These are phyloP conservation scores for Caenorhabditis angaria DNA, from an alignment of 2,888 invertebrate species.

Conservation along the genomic window DNA sequence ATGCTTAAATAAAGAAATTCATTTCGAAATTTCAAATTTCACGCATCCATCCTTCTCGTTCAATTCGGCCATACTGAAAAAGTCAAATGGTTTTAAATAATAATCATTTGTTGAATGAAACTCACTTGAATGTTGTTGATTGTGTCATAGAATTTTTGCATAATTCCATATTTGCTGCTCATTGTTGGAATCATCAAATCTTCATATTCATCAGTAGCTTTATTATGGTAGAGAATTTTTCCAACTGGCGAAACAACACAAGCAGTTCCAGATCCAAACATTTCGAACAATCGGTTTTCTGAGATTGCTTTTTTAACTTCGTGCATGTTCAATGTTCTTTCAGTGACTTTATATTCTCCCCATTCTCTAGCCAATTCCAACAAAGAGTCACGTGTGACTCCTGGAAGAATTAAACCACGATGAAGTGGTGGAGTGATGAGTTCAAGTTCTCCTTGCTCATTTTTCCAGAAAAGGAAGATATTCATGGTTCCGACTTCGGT, in stretches of 20 bases:
- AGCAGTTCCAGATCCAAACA: constrained; percentile 98
- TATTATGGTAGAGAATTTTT: constrained; percentile 81
- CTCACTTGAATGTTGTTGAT: constrained; percentile 84
- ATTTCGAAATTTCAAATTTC: constrained; percentile 34
- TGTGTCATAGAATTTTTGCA: constrained; percentile 80
- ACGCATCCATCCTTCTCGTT: constrained; percentile 64
- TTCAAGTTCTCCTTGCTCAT: constrained; percentile 90
- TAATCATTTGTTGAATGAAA: background rate
- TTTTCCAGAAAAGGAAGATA: constrained; percentile 86
- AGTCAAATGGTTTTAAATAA: too few species aligned
- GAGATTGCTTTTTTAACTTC: constrained; percentile 81
- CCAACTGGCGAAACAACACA: constrained; percentile 91
- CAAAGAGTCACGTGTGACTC: constrained; percentile 89
- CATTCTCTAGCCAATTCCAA: constrained; percentile 83
- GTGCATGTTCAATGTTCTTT: constrained; percentile 85
- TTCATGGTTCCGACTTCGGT: constrained; percentile 99
- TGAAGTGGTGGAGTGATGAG: constrained; percentile 87
- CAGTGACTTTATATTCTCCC: constrained; percentile 83
- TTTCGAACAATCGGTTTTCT: constrained; percentile 86
- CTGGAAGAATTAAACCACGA: constrained; percentile 92
- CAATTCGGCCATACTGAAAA: constrained; percentile 66
- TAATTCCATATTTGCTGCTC: constrained; percentile 81
- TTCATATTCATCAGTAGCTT: constrained; percentile 75
- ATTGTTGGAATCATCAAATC: constrained; percentile 75
- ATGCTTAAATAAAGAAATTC: constrained; percentile 13